These are phyloP conservation scores for Diuraphis noxia DNA, from an alignment of 1,140 invertebrate genomes.

Conservation along the genomic window DNA sequence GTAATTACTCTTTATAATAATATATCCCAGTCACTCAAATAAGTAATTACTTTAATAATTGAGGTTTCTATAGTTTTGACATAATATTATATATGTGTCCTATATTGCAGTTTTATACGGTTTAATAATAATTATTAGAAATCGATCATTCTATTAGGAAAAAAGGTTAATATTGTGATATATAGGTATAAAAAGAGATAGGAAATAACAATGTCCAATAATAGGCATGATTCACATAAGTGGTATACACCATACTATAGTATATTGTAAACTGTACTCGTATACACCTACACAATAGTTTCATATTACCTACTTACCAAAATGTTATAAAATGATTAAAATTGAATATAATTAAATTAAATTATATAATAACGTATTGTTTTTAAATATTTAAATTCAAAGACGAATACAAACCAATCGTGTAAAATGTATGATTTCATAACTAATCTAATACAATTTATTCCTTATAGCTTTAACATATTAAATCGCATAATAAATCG, in stretches of 20 bases:
- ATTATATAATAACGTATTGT: background rate
- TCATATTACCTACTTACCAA: background rate
- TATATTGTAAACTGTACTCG: background rate
- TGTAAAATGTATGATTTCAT: background rate
- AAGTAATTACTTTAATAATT: slow-evolving; percentile 23
- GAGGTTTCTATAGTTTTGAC: background rate
- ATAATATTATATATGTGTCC: background rate
- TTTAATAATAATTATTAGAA: background rate
- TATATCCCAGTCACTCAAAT: background rate
- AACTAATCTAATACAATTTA: too few relatives aligned
- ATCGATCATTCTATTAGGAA: background rate
- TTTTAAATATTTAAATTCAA: background rate
- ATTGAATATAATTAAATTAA: background rate
- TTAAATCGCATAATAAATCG: too few relatives aligned
- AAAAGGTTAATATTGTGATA: background rate
- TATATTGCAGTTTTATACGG: background rate
- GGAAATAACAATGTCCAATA: too few relatives aligned
- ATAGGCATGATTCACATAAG: too few relatives aligned
- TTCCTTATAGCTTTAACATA: too few relatives aligned
- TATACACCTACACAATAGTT: background rate
- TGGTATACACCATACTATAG: background rate
- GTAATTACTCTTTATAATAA: background rate
- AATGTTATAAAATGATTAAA: background rate
- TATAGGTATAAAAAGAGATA: too few relatives aligned
- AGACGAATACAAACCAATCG: background rate